These are phyloP conservation scores for Nysson spinosus DNA, from an alignment of 2,888 invertebrate species.

Conservation along the genomic window DNA sequence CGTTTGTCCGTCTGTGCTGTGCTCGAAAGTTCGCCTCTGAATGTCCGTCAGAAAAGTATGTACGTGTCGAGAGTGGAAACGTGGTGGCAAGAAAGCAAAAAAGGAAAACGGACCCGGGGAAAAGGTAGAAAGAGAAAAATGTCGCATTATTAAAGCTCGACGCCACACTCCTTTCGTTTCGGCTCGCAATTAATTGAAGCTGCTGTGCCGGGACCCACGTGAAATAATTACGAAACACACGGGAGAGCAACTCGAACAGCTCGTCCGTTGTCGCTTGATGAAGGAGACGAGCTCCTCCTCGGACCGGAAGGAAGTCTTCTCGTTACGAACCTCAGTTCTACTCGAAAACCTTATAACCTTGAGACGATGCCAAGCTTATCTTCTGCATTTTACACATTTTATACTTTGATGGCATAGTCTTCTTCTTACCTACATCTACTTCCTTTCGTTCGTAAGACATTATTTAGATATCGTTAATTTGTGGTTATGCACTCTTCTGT, in stretches of 20 bases:
- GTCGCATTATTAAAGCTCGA: slow-evolving; percentile 56
- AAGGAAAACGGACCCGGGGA: slow-evolving; percentile 15
- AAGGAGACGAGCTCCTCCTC: slow-evolving; percentile 33
- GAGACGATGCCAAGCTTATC: background rate
- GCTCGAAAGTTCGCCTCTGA: slow-evolving; percentile 31
- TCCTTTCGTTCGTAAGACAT: too few species aligned
- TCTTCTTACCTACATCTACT: background rate
- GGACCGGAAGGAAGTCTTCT: slow-evolving; percentile 6
- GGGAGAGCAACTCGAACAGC: slow-evolving; percentile 22
- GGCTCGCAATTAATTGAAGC: slow-evolving; percentile 61
- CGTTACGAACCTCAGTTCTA: slow-evolving; percentile 13
- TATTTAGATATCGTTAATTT: too few species aligned
- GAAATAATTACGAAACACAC: slow-evolving; percentile 60
- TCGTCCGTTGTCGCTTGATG: slow-evolving; percentile 30
- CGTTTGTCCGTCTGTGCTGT: slow-evolving; percentile 23
- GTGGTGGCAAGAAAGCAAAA: slow-evolving; percentile 1
- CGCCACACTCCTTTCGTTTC: slow-evolving; percentile 38
- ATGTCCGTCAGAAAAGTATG: slow-evolving; percentile 34
- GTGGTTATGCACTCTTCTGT: too few species aligned
- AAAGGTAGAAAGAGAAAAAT: slow-evolving; percentile 15
- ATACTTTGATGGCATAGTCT: background rate
- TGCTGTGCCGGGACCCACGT: slow-evolving; percentile 44
- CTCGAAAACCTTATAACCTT: slow-evolving; percentile 16
- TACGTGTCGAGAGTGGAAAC: background rate
- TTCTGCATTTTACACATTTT: background rate